Evolutionary conservation across 2,113 vertebrate species (phyloP), one percentile per base, ranked within the genome.

Genomic region (Microtus montanus): DNA sequence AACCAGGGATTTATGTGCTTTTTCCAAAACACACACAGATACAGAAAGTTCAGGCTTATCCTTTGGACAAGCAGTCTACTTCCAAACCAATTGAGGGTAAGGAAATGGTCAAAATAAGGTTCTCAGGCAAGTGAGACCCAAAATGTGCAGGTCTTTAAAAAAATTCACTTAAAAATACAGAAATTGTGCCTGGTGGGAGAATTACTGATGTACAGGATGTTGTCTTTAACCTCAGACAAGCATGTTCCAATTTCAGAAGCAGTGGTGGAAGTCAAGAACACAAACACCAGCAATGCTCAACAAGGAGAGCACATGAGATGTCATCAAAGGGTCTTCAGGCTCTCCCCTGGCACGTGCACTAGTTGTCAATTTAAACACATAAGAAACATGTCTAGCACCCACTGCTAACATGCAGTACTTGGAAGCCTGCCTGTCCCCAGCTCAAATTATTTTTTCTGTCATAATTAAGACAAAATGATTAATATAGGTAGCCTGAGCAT

Each of bases 181-280:
- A 89, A 87, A 88, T 5, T 54, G 35, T 74, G 68, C 68, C 58
- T 91, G 38, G 52, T 24, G 35, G 52, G 5, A 47, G 58, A 28
- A 24, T 85, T 83, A 96, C n/a, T 78, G 86, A 9, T 24, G 63
- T 4, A 85, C 1, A 82, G 20, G 14, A 44, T 24, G 44, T 19
- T 79, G 52, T 3, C 38, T 84, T 35, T 52, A 77, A 58, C 70
- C 91, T 87, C 14, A 75, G 73, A 93, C 35, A 49, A 11, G 4
- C 30, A 64, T 93, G 41, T n/a, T 87, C 63, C 87, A 77, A 13
- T 66, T 84, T 90, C 71, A 85, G 83, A 94, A 90, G 15, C 26
- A 35, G 1, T 0, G 6, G 13, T 6, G 19, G 7, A 49, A 54
- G 22, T 35, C 11, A 30, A 74, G n/a, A 35, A 6, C 12, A n/a